Evolutionary conservation across 2,888 invertebrate genomes (phyloP).

Genomic region (Morpho deidamia): DNA sequence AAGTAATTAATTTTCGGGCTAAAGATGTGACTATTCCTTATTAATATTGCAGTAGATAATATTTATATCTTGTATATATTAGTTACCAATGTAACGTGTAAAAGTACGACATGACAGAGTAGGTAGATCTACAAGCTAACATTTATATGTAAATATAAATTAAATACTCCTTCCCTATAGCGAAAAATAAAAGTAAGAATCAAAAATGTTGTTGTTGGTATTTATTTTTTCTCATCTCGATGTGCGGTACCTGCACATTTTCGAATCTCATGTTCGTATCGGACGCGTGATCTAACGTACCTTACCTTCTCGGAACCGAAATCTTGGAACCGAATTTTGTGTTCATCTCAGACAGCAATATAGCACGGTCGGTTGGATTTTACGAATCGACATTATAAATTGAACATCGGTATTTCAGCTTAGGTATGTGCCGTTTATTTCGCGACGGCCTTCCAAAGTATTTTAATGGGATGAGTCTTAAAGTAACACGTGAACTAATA

Average conservation of each 20-base stretch:
- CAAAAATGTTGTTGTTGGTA: not conserved
- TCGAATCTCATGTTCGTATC: conserved; percentile 29
- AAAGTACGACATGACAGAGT: no score
- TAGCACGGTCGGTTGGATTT: conserved; percentile 22
- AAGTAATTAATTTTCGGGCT: no score
- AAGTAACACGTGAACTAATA: conserved; percentile 34
- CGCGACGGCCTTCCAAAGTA: conserved; percentile 7
- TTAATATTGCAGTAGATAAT: no score
- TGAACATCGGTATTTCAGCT: not conserved
- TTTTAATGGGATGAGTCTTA: conserved; percentile 12
- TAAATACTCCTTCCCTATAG: no score
- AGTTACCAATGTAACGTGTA: no score
- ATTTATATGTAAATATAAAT: no score
- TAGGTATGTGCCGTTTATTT: not conserved
- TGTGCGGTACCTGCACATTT: conserved; percentile 13
- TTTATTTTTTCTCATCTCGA: conserved; percentile 13
- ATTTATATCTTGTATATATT: no score
- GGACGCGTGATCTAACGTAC: conserved; percentile 31
- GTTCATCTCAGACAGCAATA: conserved; percentile 19
- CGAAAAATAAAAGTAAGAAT: conserved; percentile 10
- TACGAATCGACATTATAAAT: conserved; percentile 18
- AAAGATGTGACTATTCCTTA: no score
- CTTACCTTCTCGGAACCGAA: conserved; percentile 35
- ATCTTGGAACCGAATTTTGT: conserved; percentile 10
- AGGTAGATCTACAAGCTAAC: no score